These are phyloP conservation scores for Andrena praecox DNA, from an alignment of 2,888 invertebrate species.

Conservation along the genomic window DNA sequence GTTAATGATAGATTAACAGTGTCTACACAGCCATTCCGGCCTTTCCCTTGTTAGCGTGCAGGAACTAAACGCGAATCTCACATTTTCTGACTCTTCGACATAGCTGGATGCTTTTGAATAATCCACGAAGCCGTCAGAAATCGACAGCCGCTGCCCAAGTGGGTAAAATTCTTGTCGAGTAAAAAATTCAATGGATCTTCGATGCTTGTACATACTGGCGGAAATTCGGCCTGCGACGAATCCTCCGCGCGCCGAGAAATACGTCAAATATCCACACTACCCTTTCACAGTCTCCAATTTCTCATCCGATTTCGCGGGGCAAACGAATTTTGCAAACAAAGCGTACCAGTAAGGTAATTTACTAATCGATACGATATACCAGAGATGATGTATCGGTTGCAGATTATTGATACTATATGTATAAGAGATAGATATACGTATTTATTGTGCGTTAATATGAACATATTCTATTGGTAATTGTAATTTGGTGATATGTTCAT, in stretches of 20 bases:
- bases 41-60: constrained; percentile 46
- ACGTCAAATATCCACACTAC: not conserved
- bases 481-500: not conserved
- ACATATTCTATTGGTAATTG: constrained; percentile 4
- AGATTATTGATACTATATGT: not conserved
- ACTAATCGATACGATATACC: not conserved
- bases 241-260: constrained; percentile 24
- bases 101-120: constrained; percentile 32
- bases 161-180: constrained; percentile 56
- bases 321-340: not conserved
- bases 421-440: not conserved
- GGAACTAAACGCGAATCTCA: constrained; percentile 51
- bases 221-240: constrained; percentile 11
- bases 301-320: not conserved
- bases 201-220: constrained; percentile 2
- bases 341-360: not conserved
- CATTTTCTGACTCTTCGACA: constrained; percentile 46
- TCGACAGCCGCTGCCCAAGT: constrained; percentile 47
- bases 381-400: not conserved
- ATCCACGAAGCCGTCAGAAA: constrained; percentile 33
- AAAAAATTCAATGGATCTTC: constrained; percentile 50
- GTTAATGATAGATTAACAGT: constrained; percentile 86
- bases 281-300: not conserved
- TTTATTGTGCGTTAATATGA: constrained; percentile 7
- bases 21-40: constrained; percentile 13